A percentile compares a stretch with the other conserved stretches of the same genome.
Conservation (phyloP, 2,888 invertebrate species). For the Clivina fossor region DNA sequence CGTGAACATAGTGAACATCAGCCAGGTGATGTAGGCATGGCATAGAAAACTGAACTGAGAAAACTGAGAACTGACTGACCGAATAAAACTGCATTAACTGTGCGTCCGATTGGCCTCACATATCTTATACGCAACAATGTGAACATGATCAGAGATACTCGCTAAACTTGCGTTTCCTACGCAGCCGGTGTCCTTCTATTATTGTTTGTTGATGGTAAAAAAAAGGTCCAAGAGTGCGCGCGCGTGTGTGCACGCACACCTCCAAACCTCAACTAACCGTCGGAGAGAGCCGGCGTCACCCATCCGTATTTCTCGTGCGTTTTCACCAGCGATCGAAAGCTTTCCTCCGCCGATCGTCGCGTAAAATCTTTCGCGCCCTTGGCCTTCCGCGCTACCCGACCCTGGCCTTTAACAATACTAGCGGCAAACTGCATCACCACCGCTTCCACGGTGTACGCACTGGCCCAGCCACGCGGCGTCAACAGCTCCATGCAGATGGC, state of each 20-base stretch:
- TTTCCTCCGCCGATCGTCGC: slow-evolving; percentile 80
- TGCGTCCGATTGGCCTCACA: slow-evolving; percentile 19
- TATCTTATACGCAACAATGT: slow-evolving; percentile 16
- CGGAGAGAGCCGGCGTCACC: slow-evolving; percentile 84
- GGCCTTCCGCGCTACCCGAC: slow-evolving; percentile 75
- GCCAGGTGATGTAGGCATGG: no score
- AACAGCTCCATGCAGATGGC: slow-evolving; percentile 88
- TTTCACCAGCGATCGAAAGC: slow-evolving; percentile 83
- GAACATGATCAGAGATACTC: slow-evolving; percentile 27
- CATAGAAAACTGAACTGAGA: no score
- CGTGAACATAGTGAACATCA: no score
- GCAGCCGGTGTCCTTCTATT: slow-evolving; percentile 18
- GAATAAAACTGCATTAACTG: no score
- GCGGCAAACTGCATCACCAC: slow-evolving; percentile 89
- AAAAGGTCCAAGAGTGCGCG: slow-evolving; percentile 13
- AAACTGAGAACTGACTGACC: no score
- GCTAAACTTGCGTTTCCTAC: slow-evolving; percentile 28
- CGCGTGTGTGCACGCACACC: slow-evolving; percentile 4
- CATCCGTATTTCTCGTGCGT: slow-evolving; percentile 91
- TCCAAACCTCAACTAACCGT: slow-evolving; percentile 68
- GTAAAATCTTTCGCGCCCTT: slow-evolving; percentile 79
- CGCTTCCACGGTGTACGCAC: slow-evolving; percentile 84
- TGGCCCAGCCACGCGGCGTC: slow-evolving; percentile 86
- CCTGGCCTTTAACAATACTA: slow-evolving; percentile 85
- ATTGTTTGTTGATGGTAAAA: slow-evolving; percentile 13